Percentiles rank a stretch among this genome's conserved stretches.
These are phyloP conservation scores for Mastacembelus armatus DNA, from an alignment of 2,797 vertebrate genomes.

Conservation along the genomic window DNA sequence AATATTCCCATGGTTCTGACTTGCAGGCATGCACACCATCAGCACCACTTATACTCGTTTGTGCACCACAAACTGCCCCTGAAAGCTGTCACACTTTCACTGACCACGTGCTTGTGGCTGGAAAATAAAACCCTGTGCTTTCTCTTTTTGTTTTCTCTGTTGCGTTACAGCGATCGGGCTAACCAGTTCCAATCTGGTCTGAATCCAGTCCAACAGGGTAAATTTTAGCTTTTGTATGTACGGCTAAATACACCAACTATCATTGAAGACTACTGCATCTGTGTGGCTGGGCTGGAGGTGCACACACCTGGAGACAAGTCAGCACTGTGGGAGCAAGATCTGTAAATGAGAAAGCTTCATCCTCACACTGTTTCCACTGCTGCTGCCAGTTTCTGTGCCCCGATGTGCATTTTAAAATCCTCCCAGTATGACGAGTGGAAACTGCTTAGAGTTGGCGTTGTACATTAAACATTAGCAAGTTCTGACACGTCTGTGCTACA, in stretches of 20 bases:
- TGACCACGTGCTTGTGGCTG: conserved; percentile 6
- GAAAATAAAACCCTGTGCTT: neutral
- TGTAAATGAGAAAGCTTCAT: neutral
- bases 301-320: neutral
- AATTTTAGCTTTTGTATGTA: neutral
- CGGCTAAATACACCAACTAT: neutral
- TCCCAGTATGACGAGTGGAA: too few relatives aligned
- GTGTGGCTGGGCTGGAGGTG: neutral
- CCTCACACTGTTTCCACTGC: neutral
- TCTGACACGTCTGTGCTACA: too few relatives aligned
- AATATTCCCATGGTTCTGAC: neutral
- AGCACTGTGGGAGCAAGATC: neutral
- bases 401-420: neutral
- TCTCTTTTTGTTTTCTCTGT: neutral
- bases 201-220: neutral
- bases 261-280: neutral
- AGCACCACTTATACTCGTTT: neutral
- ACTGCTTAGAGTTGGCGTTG: too few relatives aligned
- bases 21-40: neutral
- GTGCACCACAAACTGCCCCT: neutral
- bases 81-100: neutral
- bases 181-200: neutral
- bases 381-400: neutral
- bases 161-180: conserved; percentile 2
- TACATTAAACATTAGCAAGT: too few relatives aligned